Evolutionary conservation across 2,797 vertebrate genomes (phyloP), one percentile per base, ranked within the genome.

Genomic region (Morelia viridis): DNA sequence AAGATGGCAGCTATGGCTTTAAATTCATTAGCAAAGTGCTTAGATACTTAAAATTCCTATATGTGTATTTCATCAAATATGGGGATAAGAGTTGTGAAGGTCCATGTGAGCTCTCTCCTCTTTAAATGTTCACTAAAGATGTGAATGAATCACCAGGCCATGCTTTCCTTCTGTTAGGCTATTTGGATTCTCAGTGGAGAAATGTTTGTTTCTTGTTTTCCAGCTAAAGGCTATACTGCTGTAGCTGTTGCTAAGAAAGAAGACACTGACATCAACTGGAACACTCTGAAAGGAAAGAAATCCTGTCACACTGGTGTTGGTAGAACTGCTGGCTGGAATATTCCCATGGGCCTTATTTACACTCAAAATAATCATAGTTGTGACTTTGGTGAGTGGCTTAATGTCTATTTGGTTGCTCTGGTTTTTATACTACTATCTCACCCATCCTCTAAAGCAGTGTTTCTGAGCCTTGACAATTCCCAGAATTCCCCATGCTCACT

Each of bases 311-410:
- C 98, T 0, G 98, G 96, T 0, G 0, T 98, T 0, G 97, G 94
- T 68, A 98, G 98, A 92, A 98, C 98, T 0, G 98, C 98, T 9
- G 99, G 99, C 88, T 99, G 98, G 98, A 98, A 98, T 93, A 93
- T 99, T 15, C 98, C 98, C 65, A 97, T 98, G 96, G 98, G 98
- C 22, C 93, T 92, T 13, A 95, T 99, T 90, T 91, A 97, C 93
- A 87, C 88, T 0, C 11, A 60, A 10, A 0, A 46, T 0, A 98
- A 88, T 0, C 0, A 31, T 0, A 94, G 96, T 92, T 99, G 98
- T 93, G 88, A 97, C 89, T 97, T 98, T 89, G 95, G 98, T 99
- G 92, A 98, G 98, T 88, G 15, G 15, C 24, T 19, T 89, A 28
- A 53, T 60, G 3, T 56, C 12, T 8, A 31, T 85, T 68, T 89